These are phyloP conservation scores for Rynchops niger DNA, from an alignment of 2,113 vertebrate species.

Conservation along the genomic window DNA sequence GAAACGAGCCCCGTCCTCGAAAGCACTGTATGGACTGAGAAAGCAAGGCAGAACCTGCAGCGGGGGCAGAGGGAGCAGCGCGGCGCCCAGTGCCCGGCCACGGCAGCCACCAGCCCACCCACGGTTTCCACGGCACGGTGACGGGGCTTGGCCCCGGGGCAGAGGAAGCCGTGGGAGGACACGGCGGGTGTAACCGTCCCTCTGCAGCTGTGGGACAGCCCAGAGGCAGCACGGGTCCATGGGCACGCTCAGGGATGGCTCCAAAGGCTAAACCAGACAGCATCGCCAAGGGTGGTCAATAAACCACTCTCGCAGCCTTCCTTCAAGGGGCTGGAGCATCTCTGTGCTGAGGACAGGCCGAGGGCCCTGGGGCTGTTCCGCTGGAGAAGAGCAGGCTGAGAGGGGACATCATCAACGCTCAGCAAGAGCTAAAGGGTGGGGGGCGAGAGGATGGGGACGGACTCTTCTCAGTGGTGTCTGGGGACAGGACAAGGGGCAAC, in stretches of 20 bases:
- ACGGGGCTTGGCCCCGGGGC: neutral
- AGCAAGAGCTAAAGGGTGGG: too few species aligned
- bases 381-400: too few species aligned
- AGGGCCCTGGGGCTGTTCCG: too few species aligned
- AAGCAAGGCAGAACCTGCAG: neutral
- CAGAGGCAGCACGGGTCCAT: accelerated
- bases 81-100: neutral
- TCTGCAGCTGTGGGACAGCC: neutral
- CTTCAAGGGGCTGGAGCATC: neutral
- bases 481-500: too few species aligned
- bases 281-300: neutral
- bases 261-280: neutral
- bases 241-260: neutral
- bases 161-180: neutral
- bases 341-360: too few species aligned
- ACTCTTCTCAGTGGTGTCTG: too few species aligned
- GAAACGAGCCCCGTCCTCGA: neutral
- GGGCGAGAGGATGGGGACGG: too few species aligned
- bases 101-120: neutral
- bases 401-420: too few species aligned
- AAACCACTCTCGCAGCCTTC: neutral
- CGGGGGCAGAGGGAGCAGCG: neutral
- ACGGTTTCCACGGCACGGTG: accelerated
- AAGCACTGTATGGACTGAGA: neutral
- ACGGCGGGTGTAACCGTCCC: accelerated